Percentiles rank a stretch among this genome's conserved stretches.
phyloP scores from a whole-genome alignment of 2,113 vertebrate genomes.

The Lagopus muta region DNA sequence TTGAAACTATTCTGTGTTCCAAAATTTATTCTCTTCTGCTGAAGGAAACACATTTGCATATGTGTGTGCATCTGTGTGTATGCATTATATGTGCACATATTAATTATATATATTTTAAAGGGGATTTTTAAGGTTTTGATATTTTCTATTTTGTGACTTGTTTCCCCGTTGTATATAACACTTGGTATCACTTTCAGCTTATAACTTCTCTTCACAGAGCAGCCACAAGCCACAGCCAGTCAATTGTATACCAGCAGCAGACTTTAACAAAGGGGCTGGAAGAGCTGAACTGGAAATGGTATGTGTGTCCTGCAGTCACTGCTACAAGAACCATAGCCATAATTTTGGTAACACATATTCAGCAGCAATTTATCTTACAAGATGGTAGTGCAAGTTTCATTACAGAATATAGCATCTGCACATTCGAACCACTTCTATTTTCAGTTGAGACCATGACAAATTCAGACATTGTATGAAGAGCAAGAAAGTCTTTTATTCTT shows the following conservation, averaged over 20 bases:
- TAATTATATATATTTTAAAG: background rate
- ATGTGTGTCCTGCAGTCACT: slow-evolving; percentile 25
- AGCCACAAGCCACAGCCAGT: slow-evolving; percentile 41
- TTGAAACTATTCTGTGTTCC: background rate
- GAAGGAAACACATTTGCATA: background rate
- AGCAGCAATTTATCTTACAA: background rate
- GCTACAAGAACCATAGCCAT: background rate
- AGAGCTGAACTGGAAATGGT: slow-evolving; percentile 30
- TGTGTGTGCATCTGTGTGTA: background rate
- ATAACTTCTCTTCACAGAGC: slow-evolving; percentile 29
- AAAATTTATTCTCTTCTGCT: background rate
- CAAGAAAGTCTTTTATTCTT: background rate
- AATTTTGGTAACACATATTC: background rate
- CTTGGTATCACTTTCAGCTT: slow-evolving; percentile 35
- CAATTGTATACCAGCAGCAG: slow-evolving; percentile 18
- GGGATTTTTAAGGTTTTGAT: background rate
- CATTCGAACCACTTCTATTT: background rate
- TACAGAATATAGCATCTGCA: background rate
- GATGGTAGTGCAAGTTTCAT: background rate
- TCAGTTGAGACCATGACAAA: background rate
- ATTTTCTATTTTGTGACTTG: background rate
- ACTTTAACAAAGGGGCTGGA: slow-evolving; percentile 25
- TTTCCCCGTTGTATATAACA: background rate
- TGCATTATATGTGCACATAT: background rate
- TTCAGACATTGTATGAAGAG: background rate